A percentile compares a stretch with the other conserved stretches of the same genome.
Conservation (phyloP, 2,113 vertebrate species). For the Perca schrenkii region DNA sequence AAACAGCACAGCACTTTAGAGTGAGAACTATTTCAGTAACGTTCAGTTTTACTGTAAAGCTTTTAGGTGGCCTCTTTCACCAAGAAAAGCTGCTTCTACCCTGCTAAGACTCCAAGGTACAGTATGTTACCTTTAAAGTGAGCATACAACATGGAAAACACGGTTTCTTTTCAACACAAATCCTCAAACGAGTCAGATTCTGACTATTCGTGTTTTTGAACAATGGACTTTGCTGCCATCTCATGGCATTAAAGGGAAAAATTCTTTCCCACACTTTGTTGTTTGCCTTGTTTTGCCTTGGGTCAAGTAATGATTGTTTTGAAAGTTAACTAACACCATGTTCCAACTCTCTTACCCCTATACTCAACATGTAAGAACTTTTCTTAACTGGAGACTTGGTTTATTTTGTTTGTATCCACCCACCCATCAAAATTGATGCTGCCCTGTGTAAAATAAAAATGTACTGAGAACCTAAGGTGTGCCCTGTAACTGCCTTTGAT, state of each 20-base stretch:
- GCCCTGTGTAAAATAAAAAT: conserved; percentile 40
- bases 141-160: background rate
- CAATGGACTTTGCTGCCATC: conserved; percentile 61
- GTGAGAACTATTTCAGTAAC: background rate
- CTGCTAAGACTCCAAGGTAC: background rate
- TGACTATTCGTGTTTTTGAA: background rate
- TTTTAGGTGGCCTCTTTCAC: background rate
- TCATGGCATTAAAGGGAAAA: conserved; percentile 39
- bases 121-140: background rate
- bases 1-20: background rate
- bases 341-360: background rate
- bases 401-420: conserved; percentile 33
- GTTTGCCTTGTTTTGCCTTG: background rate
- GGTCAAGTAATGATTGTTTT: background rate
- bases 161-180: background rate
- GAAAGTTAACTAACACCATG: background rate
- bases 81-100: background rate
- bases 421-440: conserved; percentile 26
- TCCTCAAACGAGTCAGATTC: background rate
- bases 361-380: background rate
- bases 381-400: conserved; percentile 7
- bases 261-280: too few relatives aligned
- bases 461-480: conserved; percentile 42
- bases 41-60: background rate
- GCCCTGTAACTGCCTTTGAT: conserved; percentile 61